Evolutionary conservation across 2,888 invertebrate genomes (phyloP).

Genomic region (Thereva unica): DNA sequence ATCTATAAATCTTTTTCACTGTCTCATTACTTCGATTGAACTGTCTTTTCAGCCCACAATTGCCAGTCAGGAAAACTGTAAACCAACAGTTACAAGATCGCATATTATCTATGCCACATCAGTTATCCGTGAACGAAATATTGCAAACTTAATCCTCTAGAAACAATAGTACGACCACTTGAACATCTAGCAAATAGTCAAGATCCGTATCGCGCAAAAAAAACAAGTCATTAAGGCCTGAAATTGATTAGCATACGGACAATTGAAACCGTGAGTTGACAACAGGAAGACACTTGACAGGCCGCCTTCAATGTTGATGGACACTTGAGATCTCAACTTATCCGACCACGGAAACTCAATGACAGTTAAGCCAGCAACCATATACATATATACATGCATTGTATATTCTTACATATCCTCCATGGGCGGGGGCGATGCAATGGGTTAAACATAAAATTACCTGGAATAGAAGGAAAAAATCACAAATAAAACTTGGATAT

Average conservation of each 20-base stretch:
- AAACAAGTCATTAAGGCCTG: neutral
- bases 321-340: constrained; percentile 15
- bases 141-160: constrained; percentile 6
- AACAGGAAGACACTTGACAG: constrained; percentile 27
- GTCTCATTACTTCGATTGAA: too few species aligned
- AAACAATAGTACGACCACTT: constrained; percentile 17
- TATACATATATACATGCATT: too few species aligned
- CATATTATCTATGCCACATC: constrained; percentile 5
- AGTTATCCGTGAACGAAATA: constrained; percentile 11
- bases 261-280: constrained; percentile 20
- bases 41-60: too few species aligned
- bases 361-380: too few species aligned
- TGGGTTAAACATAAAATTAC: too few species aligned
- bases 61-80: constrained; percentile 7
- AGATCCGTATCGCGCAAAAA: constrained; percentile 10
- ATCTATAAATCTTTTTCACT: too few species aligned
- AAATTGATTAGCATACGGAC: constrained; percentile 32
- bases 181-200: constrained; percentile 13
- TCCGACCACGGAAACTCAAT: too few species aligned
- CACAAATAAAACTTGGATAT: too few species aligned
- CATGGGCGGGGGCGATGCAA: too few species aligned
- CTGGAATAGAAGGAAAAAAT: too few species aligned
- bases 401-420: too few species aligned
- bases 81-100: constrained; percentile 4
- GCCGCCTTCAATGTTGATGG: constrained; percentile 22